A percentile compares a stretch with the other conserved stretches of the same genome.
These are phyloP conservation scores for Crocallis elinguaria DNA, from an alignment of 2,888 invertebrate species.

Conservation along the genomic window DNA sequence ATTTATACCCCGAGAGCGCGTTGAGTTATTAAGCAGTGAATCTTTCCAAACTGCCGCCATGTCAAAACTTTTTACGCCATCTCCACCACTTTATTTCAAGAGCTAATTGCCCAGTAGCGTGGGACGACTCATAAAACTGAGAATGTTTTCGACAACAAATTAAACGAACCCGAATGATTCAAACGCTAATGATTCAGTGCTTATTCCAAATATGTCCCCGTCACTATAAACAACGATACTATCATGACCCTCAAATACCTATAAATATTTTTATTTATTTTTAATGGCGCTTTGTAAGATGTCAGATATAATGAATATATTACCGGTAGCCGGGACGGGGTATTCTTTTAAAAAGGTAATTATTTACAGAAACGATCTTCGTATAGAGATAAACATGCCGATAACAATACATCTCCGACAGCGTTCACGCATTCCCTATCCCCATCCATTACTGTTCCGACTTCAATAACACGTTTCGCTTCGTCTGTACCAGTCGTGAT, in stretches of 20 bases:
- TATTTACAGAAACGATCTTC: constrained; percentile 81
- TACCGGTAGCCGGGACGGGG: constrained; percentile 76
- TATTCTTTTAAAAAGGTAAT: constrained; percentile 81
- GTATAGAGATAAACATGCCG: constrained; percentile 80
- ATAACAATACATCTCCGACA: constrained; percentile 83
- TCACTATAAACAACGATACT: constrained; percentile 56
- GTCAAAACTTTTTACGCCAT: constrained; percentile 52
- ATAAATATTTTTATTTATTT: constrained; percentile 79
- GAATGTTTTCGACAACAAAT: constrained; percentile 60
- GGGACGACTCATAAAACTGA: constrained; percentile 53
- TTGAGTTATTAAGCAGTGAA: constrained; percentile 46
- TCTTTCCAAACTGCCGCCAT: constrained; percentile 35
- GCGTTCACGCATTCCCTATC: constrained; percentile 83
- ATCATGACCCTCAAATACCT: constrained; percentile 57
- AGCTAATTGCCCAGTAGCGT: constrained; percentile 59
- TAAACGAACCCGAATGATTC: constrained; percentile 59
- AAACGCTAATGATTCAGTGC: constrained; percentile 51
- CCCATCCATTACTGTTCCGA: constrained; percentile 84
- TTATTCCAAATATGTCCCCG: constrained; percentile 60
- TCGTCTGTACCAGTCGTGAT: constrained; percentile 42
- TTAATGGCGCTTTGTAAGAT: constrained; percentile 76
- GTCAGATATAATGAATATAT: constrained; percentile 83
- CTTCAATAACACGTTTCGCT: constrained; percentile 80
- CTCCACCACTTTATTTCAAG: constrained; percentile 53
- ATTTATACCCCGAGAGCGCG: constrained; percentile 6